Evolutionary conservation across 37 sponge, comb jelly and placozoan genomes (phyloP).

Genomic region (Halisarca cf. caerulea): DNA sequence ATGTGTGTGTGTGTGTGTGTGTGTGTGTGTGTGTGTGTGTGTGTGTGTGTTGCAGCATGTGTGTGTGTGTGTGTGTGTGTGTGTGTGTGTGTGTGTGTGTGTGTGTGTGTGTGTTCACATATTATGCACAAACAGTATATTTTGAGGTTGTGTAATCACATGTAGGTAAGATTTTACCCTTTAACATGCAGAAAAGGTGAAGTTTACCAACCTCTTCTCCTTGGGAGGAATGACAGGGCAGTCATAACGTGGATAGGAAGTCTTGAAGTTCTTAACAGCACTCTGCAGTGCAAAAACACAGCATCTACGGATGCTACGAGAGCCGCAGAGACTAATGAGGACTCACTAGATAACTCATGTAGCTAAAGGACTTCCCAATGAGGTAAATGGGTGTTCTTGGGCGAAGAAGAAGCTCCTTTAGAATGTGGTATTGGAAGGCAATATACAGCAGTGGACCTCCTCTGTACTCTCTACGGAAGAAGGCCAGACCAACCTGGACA

Average conservation of each 20-base stretch:
- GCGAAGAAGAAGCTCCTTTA: slow-evolving; percentile 52
- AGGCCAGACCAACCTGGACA: slow-evolving; percentile 60
- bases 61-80: too few relatives aligned
- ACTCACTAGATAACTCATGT: slow-evolving; percentile 71
- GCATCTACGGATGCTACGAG: too few relatives aligned
- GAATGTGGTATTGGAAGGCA: slow-evolving; percentile 37
- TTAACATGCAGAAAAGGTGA: background rate
- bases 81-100: too few relatives aligned
- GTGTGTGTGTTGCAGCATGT: too few relatives aligned
- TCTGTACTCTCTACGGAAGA: slow-evolving; percentile 54
- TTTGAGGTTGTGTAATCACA: too few relatives aligned
- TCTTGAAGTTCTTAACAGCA: slow-evolving; percentile 1
- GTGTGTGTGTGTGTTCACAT: too few relatives aligned
- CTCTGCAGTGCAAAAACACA: background rate
- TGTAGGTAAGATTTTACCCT: too few relatives aligned
- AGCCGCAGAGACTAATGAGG: too few relatives aligned
- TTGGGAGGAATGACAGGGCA: slow-evolving; percentile 39
- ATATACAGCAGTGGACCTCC: slow-evolving; percentile 71
- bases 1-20: too few relatives aligned
- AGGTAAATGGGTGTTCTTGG: slow-evolving; percentile 67
- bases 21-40: too few relatives aligned
- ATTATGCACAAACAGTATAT: too few relatives aligned
- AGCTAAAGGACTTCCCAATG: slow-evolving; percentile 71
- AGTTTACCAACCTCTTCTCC: slow-evolving; percentile 8
- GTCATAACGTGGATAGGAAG: slow-evolving; percentile 58